A percentile compares a stretch with the other conserved stretches of the same genome.
Evolutionary conservation across 2,888 invertebrate genomes (phyloP).

Genomic region (Andrena hattorfiana): DNA sequence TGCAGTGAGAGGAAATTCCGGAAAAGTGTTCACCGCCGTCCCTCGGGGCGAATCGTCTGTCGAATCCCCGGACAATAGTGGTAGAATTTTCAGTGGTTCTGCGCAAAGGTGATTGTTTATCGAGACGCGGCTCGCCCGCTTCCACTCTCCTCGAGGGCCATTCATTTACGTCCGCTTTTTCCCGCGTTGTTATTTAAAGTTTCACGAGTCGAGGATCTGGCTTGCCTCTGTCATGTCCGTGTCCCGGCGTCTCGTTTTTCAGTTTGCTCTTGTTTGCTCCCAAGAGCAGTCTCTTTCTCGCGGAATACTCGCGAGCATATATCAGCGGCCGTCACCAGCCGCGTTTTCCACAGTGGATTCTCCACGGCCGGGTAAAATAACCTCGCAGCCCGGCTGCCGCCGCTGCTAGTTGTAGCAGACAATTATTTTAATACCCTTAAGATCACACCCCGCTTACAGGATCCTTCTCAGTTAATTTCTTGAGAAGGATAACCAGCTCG

Average conservation of each 20-base stretch:
- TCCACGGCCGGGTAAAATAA: conserved; percentile 19
- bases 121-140: background rate
- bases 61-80: background rate
- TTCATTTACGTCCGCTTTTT: conserved; percentile 12
- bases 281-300: conserved; percentile 1
- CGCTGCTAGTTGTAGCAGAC: conserved; percentile 7
- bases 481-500: conserved; percentile 46
- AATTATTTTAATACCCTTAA: conserved; percentile 52
- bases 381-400: background rate
- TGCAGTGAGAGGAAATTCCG: conserved; percentile 23
- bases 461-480: conserved; percentile 60
- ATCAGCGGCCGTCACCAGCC: conserved; percentile 28
- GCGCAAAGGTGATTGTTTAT: conserved; percentile 19
- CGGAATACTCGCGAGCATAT: conserved; percentile 6
- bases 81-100: background rate
- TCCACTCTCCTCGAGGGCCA: background rate
- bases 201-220: background rate
- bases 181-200: conserved; percentile 22
- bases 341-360: conserved; percentile 31
- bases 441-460: conserved; percentile 47
- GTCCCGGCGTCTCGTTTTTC: background rate
- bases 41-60: background rate
- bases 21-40: background rate
- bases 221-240: background rate
- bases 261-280: background rate